A percentile compares a stretch with the other conserved stretches of the same genome.
These are phyloP conservation scores for Plectus sambesii DNA, from an alignment of 1,140 invertebrate genomes.

Conservation along the genomic window DNA sequence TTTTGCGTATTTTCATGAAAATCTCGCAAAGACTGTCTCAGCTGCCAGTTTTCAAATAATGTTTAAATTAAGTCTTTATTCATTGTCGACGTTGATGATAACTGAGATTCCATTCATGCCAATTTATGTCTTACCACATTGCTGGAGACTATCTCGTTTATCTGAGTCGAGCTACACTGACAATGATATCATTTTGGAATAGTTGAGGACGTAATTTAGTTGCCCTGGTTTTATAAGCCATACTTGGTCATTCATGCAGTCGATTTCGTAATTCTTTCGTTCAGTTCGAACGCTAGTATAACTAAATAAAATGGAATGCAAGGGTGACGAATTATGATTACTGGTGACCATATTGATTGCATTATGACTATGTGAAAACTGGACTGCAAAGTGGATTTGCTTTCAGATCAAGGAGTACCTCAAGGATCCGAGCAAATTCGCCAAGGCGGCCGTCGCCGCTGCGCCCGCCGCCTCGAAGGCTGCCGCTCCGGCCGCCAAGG, in stretches of 20 bases:
- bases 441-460: constrained; percentile 38
- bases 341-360: neutral
- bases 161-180: too few relatives aligned
- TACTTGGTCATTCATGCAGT: too few relatives aligned
- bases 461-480: constrained; percentile 40
- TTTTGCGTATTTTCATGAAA: constrained; percentile 6
- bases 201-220: too few relatives aligned
- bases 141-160: too few relatives aligned
- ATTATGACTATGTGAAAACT: neutral
- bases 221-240: too few relatives aligned
- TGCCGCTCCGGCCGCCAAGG: constrained; percentile 40
- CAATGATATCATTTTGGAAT: too few relatives aligned
- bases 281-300: neutral
- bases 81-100: constrained; percentile 9
- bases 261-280: neutral
- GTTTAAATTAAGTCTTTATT: neutral
- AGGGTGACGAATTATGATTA: neutral
- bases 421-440: constrained; percentile 49
- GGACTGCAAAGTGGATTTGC: neutral
- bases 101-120: too few relatives aligned
- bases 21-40: too few relatives aligned
- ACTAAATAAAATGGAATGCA: neutral
- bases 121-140: too few relatives aligned
- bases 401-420: constrained; percentile 50
- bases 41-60: neutral